Evolutionary conservation across 2,888 invertebrate genomes (phyloP), one percentile per base, ranked within the genome.

Genomic region (Leptinotarsa haldemani): DNA sequence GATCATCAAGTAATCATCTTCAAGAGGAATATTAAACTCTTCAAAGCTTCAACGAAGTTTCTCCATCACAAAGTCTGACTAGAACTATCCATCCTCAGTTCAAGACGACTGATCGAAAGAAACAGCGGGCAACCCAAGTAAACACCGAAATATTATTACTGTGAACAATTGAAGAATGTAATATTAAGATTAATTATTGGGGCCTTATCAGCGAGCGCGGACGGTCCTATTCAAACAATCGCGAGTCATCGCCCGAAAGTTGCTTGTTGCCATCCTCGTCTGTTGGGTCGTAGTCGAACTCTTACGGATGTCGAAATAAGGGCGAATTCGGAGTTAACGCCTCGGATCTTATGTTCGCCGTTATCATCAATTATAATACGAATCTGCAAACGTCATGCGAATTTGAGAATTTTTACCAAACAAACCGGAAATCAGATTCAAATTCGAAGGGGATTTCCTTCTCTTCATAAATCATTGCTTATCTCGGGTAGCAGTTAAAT

Each of bases 101-200:
- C 4, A n/a, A 50, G 15, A 50, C 50, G n/a, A 50, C 15, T n/a
- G 50, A 50, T 16, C n/a, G n/a, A 15, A 50, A 50, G 50, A 16
- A 16, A 16, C 56, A 76, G 77, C 72, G 72, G 78, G 73, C 70
- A 58, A 50, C 72, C 56, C 71, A 75, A 72, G 69, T 75, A 76
- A 78, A 78, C 78, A 78, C 52, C 68, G 71, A 74, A 74, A 76
- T 74, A 76, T 69, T 77, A 75, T 74, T 74, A 78, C 66, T 72
- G 77, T 70, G 81, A 82, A 80, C 85, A 85, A 85, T 85, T 80
- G 84, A 84, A 85, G 86, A 86, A 87, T 86, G 84, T 82, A 84
- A 86, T 86, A 87, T 87, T 85, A 87, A 87, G 87, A 87, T 87
- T 86, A 86, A 86, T 87, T 85, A 86, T 85, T 80, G 78, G 80